Conservation (phyloP, 2,888 invertebrate genomes). For the Brenthis hecate region DNA sequence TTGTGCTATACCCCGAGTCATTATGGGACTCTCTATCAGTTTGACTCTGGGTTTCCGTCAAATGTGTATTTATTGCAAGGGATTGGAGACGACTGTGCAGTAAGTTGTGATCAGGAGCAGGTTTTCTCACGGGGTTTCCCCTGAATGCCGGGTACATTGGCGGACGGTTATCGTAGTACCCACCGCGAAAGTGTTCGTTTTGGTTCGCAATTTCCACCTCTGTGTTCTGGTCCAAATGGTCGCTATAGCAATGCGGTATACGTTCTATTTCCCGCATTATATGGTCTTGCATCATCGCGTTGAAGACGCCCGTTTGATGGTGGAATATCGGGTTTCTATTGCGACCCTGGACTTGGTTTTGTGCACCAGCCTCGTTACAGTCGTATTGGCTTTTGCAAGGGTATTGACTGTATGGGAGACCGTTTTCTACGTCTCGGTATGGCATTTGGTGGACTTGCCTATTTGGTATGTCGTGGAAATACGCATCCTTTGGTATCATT, state of each 20-base stretch:
- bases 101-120: conserved; percentile 68
- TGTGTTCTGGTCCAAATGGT: conserved; percentile 72
- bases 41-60: conserved; percentile 76
- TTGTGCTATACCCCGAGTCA: conserved; percentile 93
- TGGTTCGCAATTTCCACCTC: conserved; percentile 77
- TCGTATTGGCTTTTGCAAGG: conserved; percentile 56
- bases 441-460: conserved; percentile 66
- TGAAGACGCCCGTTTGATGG: conserved; percentile 73
- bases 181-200: conserved; percentile 68
- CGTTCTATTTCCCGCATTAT: conserved; percentile 76
- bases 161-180: conserved; percentile 68
- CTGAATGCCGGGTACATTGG: conserved; percentile 58
- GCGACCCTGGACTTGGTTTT: conserved; percentile 61
- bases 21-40: conserved; percentile 87
- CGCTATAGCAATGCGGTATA: conserved; percentile 77
- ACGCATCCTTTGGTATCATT: conserved; percentile 83
- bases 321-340: conserved; percentile 73
- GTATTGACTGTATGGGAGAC: conserved; percentile 58
- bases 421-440: conserved; percentile 59
- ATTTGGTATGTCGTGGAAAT: conserved; percentile 83
- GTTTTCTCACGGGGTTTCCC: conserved; percentile 57
- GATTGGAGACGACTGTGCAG: conserved; percentile 75
- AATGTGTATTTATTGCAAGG: conserved; percentile 74
- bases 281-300: conserved; percentile 80
- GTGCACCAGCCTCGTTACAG: conserved; percentile 64